Conservation (phyloP, 1,140 invertebrate genomes). For the Epicauta chinensis region DNA sequence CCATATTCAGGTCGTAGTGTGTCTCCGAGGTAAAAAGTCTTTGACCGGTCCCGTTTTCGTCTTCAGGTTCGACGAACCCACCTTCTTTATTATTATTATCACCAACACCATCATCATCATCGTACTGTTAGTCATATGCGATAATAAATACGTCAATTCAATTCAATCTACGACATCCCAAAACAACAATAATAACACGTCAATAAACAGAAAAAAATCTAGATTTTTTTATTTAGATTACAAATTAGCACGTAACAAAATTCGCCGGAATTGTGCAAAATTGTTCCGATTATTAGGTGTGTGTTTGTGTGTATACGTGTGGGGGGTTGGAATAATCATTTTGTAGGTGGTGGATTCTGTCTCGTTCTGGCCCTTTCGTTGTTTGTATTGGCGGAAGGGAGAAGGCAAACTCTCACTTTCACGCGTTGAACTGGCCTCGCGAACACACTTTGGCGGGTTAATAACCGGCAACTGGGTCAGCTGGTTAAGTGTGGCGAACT, state of each 20-base stretch:
- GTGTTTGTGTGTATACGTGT: no score
- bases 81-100: neutral
- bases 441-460: constrained; percentile 46
- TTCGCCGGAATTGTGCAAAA: no score
- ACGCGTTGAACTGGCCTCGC: constrained; percentile 46
- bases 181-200: no score
- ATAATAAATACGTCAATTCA: no score
- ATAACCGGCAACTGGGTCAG: constrained; percentile 61
- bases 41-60: constrained; percentile 26
- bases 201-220: no score
- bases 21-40: constrained; percentile 28
- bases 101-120: neutral
- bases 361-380: constrained; percentile 12
- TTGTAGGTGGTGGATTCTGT: no score
- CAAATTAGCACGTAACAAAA: no score
- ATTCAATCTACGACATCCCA: neutral
- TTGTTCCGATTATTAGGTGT: no score
- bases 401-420: constrained; percentile 53
- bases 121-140: no score
- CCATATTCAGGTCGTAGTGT: constrained; percentile 28
- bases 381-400: constrained; percentile 23
- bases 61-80: constrained; percentile 20
- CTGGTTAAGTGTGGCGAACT: constrained; percentile 50
- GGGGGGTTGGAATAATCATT: no score
- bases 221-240: no score